Conservation (phyloP, 2,888 invertebrate genomes). For the Elgonia sp. region DNA sequence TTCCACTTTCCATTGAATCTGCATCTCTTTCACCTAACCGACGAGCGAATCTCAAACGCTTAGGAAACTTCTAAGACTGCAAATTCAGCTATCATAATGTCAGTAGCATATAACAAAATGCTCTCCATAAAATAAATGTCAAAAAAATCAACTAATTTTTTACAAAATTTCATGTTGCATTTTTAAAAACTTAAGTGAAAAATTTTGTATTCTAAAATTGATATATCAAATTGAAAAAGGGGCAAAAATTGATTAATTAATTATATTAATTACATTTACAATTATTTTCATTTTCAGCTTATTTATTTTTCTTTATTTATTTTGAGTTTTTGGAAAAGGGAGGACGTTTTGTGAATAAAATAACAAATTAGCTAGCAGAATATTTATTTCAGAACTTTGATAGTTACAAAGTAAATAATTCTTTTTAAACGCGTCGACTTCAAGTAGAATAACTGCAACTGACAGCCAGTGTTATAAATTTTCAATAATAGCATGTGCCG, state of each 20-base stretch:
- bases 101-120: slow-evolving; percentile 8
- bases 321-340: neutral
- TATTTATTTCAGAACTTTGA: slow-evolving; percentile 51
- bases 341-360: slow-evolving; percentile 42
- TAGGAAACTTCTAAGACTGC: slow-evolving; percentile 3
- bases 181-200: too few species aligned
- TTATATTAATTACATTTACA: neutral
- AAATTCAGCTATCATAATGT: slow-evolving; percentile 20
- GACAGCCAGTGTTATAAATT: slow-evolving; percentile 47
- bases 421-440: slow-evolving; percentile 31
- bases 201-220: neutral
- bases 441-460: slow-evolving; percentile 40
- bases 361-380: slow-evolving; percentile 38
- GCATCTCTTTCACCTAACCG: slow-evolving; percentile 1
- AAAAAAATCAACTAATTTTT: too few species aligned
- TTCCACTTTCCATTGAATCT: slow-evolving; percentile 23
- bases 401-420: slow-evolving; percentile 47
- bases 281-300: neutral
- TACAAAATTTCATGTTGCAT: too few species aligned
- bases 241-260: too few species aligned
- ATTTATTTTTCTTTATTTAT: neutral
- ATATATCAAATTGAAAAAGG: neutral
- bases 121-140: neutral
- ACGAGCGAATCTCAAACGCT: neutral
- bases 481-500: slow-evolving; percentile 39